Evolutionary conservation across 2,888 invertebrate species (phyloP).

Genomic region (Thymelicus sylvestris): DNA sequence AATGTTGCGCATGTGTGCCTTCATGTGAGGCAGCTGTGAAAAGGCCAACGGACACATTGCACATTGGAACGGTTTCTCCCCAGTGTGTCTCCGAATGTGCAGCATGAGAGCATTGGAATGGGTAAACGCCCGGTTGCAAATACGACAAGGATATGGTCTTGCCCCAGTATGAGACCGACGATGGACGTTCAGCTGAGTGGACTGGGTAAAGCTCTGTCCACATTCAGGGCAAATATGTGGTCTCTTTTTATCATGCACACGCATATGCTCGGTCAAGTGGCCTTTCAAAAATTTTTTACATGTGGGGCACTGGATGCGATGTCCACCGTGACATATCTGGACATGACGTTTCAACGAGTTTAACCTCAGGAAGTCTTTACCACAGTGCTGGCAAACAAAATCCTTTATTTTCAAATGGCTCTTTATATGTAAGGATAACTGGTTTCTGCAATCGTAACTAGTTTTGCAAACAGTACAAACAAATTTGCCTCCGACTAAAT

Average conservation of each 20-base stretch:
- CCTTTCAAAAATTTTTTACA: conserved; percentile 93
- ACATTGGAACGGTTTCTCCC: conserved; percentile 92
- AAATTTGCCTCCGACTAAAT: conserved; percentile 89
- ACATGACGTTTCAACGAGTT: conserved; percentile 91
- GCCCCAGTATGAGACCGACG: conserved; percentile 93
- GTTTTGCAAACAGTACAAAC: conserved; percentile 89
- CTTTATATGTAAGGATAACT: conserved; percentile 86
- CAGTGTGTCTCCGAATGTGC: conserved; percentile 93
- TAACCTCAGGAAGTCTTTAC: conserved; percentile 90
- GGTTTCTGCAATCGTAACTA: conserved; percentile 88
- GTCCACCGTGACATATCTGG: conserved; percentile 90
- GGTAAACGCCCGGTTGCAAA: conserved; percentile 91
- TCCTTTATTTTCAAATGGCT: conserved; percentile 90
- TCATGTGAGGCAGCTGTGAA: conserved; percentile 93
- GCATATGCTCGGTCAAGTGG: conserved; percentile 92
- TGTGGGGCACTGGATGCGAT: conserved; percentile 91
- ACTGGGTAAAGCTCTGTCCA: conserved; percentile 91
- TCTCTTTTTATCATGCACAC: conserved; percentile 90
- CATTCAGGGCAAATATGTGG: conserved; percentile 92
- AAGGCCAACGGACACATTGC: conserved; percentile 89
- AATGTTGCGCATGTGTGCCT: conserved; percentile 94
- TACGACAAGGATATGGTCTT: conserved; percentile 92
- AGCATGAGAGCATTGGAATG: conserved; percentile 94
- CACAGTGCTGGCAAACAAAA: conserved; percentile 92
- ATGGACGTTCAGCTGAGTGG: conserved; percentile 93